A percentile compares a stretch with the other conserved stretches of the same genome.
phyloP scores from a whole-genome alignment of 2,888 invertebrate genomes.

The Caenorhabditis sp. region DNA sequence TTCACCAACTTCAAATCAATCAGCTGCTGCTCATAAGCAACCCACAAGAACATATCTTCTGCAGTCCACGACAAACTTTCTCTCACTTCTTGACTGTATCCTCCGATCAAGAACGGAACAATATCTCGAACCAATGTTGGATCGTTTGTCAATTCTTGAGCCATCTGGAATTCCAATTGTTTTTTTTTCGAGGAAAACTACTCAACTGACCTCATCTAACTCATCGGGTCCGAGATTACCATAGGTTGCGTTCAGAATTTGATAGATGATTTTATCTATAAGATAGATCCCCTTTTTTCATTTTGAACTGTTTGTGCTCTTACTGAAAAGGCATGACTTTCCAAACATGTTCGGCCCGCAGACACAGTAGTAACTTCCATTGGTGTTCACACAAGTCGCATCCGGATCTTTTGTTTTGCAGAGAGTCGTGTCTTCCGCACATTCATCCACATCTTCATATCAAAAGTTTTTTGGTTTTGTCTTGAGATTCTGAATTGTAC shows the following conservation, averaged over 20 bases:
- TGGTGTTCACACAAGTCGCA: conserved; percentile 61
- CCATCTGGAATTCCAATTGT: conserved; percentile 55
- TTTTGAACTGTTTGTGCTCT: neutral
- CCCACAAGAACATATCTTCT: conserved; percentile 73
- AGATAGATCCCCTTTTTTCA: neutral
- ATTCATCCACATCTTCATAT: conserved; percentile 58
- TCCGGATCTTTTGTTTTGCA: conserved; percentile 56
- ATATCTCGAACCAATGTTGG: conserved; percentile 69
- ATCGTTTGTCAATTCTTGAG: conserved; percentile 66
- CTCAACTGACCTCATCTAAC: conserved; percentile 37
- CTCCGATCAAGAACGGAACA: conserved; percentile 72
- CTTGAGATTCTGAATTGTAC: neutral
- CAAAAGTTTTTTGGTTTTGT: neutral
- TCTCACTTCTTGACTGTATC: conserved; percentile 49
- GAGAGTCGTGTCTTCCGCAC: conserved; percentile 46
- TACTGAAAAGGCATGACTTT: conserved; percentile 53
- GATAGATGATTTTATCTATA: conserved; percentile 62
- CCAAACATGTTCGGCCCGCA: conserved; percentile 59
- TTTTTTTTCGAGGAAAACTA: neutral
- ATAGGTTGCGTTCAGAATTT: conserved; percentile 62
- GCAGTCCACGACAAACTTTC: conserved; percentile 70
- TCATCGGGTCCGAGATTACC: conserved; percentile 50
- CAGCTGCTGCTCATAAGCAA: conserved; percentile 71
- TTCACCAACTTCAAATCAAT: conserved; percentile 60
- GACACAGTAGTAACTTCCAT: conserved; percentile 62